These are phyloP conservation scores for Melanotaenia boesemani DNA, from an alignment of 2,797 vertebrate genomes.

Conservation along the genomic window DNA sequence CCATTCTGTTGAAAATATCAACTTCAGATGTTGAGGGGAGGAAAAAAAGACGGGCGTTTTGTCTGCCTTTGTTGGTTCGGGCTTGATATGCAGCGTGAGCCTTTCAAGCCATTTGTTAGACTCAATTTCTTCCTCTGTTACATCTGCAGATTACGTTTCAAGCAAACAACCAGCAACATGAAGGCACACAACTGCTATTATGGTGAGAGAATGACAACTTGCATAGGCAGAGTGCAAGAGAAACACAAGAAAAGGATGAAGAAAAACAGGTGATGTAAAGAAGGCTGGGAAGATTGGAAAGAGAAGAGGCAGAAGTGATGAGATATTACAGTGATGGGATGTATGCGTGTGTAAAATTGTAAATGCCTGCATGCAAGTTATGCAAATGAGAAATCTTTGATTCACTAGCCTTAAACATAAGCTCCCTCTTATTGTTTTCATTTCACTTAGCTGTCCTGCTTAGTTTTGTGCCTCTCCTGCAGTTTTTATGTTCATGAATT, in stretches of 20 bases:
- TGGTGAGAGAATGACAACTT: constrained; percentile 75
- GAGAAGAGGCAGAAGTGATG: constrained; percentile 68
- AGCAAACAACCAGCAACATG: constrained; percentile 78
- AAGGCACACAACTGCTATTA: constrained; percentile 72
- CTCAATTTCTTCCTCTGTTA: constrained; percentile 83
- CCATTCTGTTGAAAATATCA: constrained; percentile 82
- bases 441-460: constrained; percentile 27
- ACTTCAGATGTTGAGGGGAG: constrained; percentile 80
- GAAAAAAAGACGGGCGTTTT: constrained; percentile 78
- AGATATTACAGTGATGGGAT: constrained; percentile 63
- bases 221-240: constrained; percentile 54
- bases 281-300: constrained; percentile 65
- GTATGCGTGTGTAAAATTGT: constrained; percentile 59
- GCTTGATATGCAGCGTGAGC: constrained; percentile 81
- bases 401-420: constrained; percentile 58
- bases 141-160: constrained; percentile 82
- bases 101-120: constrained; percentile 85
- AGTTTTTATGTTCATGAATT: constrained; percentile 16
- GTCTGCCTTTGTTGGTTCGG: constrained; percentile 79
- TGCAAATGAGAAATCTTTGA: constrained; percentile 71
- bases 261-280: constrained; percentile 61
- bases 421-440: constrained; percentile 48
- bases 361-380: constrained; percentile 63
- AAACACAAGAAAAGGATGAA: constrained; percentile 47
- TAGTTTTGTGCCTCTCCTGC: constrained; percentile 11